phyloP scores from a whole-genome alignment of 2,113 vertebrate species.

The Caranx melampygus region DNA sequence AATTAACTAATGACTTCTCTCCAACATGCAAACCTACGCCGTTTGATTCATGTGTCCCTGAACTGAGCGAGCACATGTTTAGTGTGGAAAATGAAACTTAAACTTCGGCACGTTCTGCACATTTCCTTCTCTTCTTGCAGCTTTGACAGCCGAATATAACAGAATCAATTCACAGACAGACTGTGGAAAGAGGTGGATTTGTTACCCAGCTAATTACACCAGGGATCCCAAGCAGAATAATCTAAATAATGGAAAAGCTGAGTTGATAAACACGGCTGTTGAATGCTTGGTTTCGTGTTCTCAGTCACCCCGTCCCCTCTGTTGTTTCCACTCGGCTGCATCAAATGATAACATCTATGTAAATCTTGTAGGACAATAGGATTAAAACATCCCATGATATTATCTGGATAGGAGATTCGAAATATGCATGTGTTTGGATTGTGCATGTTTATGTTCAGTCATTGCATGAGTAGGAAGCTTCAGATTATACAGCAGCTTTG shows the following conservation, averaged over 20 bases:
- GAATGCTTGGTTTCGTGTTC: conserved; percentile 43
- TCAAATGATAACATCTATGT: conserved; percentile 47
- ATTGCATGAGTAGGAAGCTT: neutral
- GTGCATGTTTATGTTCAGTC: neutral
- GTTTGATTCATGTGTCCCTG: no score
- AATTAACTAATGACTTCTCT: no score
- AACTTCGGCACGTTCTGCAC: conserved; percentile 23
- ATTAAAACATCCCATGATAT: conserved; percentile 37
- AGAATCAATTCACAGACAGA: conserved; percentile 55
- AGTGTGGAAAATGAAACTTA: neutral
- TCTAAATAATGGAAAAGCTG: conserved; percentile 61
- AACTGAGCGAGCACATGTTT: neutral
- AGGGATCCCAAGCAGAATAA: conserved; percentile 71
- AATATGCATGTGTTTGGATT: conserved; percentile 22
- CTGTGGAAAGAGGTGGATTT: conserved; percentile 61
- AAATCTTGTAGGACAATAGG: conserved; percentile 51
- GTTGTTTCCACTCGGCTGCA: conserved; percentile 41
- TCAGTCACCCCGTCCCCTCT: conserved; percentile 26
- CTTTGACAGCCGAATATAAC: conserved; percentile 59
- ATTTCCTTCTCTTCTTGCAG: conserved; percentile 40
- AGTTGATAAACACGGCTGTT: conserved; percentile 62
- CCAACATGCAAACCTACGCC: no score
- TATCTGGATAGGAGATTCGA: conserved; percentile 14
- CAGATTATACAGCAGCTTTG: neutral
- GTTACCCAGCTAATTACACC: conserved; percentile 74